Base-by-base conservation (phyloP, 1,140 invertebrate genomes). In the Acyrthosiphon pisum region DNA sequence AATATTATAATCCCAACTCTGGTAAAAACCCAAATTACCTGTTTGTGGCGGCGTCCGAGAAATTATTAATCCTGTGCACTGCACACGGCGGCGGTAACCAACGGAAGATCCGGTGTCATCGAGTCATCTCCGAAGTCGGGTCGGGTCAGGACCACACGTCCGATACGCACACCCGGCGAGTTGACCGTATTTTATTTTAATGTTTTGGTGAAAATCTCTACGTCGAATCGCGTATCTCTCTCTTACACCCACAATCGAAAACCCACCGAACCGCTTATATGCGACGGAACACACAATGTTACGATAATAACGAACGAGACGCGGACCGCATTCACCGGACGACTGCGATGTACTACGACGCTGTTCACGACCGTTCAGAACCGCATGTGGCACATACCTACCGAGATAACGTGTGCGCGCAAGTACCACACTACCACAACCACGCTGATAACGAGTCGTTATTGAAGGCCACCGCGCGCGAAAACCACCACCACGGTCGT, bases 351-450 rank as follows among this genome's bases (percentile, higher is more conserved):
- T 6, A 76, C 60, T 18, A 6, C 60, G 14, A 18, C 60, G 14
- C 30, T 18, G 60, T 76, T n/a, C 20, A 83, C 76, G 35, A 35
- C 18, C 76, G 76, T 83, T 37, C 76, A 83, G 18, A n/a, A 76
- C 60, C 60, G 60, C 60, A 76, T 76, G 76, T 83, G 76, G 76
- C 35, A 83, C n/a, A 37, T 83, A 83, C 76, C 76, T 83, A 37
- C 76, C 4, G 76, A 30, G 60, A 76, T 76, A 76, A 76, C 60
- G 60, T 76, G 60, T n/a, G 60, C 35, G 76, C 76, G 35, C 35
- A 37, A 83, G n/a, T 37, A n/a, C 30, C 68, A 76, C 68, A 35
- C 76, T 20, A 81, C 76, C 76, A n/a, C 35, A 18, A 35, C 41
- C 41, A 41, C 35, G 35, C n/a, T 81, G 76, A 83, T 83, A 83